phyloP scores from a whole-genome alignment of 2,888 invertebrate species.

The Caenorhabditis doughertyi region DNA sequence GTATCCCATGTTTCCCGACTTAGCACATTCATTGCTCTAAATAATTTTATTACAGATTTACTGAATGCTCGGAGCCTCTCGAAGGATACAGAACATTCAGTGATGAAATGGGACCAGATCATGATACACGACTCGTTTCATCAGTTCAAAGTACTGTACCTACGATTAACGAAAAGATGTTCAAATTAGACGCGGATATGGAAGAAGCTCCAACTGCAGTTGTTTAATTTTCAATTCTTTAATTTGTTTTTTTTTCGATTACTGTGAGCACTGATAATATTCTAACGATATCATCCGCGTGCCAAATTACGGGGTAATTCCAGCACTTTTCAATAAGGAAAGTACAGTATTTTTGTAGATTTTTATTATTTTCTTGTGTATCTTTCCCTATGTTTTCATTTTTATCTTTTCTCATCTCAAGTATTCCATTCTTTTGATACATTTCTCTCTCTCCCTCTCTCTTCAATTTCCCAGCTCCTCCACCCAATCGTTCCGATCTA shows the following conservation, averaged over 20 bases:
- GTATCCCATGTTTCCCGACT: too few species aligned
- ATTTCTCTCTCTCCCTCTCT: background rate
- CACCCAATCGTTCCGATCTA: constrained; percentile 54
- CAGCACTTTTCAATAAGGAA: constrained; percentile 24
- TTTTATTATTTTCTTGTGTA: constrained; percentile 25
- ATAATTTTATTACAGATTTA: constrained; percentile 59
- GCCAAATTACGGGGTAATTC: constrained; percentile 58
- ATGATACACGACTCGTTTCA: constrained; percentile 66
- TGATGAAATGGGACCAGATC: constrained; percentile 80
- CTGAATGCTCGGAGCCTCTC: constrained; percentile 59
- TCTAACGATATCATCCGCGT: constrained; percentile 53
- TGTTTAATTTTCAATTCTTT: background rate
- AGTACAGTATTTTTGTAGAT: constrained; percentile 48
- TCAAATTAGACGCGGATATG: constrained; percentile 57
- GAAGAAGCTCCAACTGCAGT: constrained; percentile 38
- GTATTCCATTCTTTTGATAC: background rate
- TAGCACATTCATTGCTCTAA: too few species aligned
- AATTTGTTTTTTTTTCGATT: background rate
- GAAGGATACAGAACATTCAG: constrained; percentile 81
- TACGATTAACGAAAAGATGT: constrained; percentile 51
- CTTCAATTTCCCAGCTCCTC: constrained; percentile 14
- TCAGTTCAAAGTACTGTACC: background rate
- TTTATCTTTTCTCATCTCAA: constrained; percentile 10
- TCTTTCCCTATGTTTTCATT: background rate
- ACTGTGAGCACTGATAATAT: constrained; percentile 48